Evolutionary conservation across 2,797 vertebrate genomes (phyloP).

Genomic region (Meda fulgida): DNA sequence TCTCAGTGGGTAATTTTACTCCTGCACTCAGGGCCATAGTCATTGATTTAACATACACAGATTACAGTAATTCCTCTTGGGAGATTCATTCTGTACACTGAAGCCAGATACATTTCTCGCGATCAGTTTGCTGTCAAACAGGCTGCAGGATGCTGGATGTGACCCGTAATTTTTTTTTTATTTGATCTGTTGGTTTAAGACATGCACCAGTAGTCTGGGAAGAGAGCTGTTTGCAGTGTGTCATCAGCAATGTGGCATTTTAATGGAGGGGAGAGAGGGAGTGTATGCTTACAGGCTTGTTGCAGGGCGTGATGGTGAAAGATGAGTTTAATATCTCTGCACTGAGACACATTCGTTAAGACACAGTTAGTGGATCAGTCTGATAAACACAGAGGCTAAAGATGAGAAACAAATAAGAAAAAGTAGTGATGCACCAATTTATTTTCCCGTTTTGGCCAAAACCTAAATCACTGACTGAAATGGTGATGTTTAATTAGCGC

Average conservation of each 20-base stretch:
- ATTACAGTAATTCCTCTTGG: conserved; percentile 43
- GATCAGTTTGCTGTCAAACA: conserved; percentile 8
- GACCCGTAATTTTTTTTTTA: conserved; percentile 22
- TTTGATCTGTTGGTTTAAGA: conserved; percentile 20
- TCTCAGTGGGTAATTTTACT: conserved; percentile 15
- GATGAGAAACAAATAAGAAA: background rate
- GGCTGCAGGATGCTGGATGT: conserved; percentile 1
- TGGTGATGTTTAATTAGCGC: background rate
- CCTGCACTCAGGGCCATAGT: conserved; percentile 4
- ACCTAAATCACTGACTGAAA: background rate
- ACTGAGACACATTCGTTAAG: conserved; percentile 16
- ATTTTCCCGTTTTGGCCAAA: background rate
- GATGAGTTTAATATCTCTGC: conserved; percentile 56
- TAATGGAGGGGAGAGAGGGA: background rate
- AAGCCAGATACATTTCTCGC: background rate
- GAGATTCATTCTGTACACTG: background rate
- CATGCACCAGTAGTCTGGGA: background rate
- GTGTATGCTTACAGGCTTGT: background rate
- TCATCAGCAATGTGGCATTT: conserved; percentile 27
- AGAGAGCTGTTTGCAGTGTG: conserved; percentile 25
- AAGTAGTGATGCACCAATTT: background rate
- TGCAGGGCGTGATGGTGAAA: conserved; percentile 43
- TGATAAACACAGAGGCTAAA: background rate
- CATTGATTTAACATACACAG: conserved; percentile 43
- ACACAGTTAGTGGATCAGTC: conserved; percentile 6